Conservation (phyloP, 2,113 vertebrate species). For the Dendrocopos noguchii region DNA sequence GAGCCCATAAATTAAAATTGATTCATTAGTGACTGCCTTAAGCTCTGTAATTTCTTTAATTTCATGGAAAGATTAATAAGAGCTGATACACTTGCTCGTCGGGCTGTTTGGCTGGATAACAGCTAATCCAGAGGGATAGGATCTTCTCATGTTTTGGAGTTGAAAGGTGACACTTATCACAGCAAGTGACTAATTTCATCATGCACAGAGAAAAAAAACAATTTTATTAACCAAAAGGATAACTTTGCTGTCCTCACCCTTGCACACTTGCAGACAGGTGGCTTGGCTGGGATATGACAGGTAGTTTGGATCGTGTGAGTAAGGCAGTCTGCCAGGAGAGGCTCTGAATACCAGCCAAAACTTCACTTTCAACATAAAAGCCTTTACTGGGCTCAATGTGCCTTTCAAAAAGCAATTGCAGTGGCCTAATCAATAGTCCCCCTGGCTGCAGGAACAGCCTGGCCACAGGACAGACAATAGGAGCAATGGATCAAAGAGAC, state of each 20-base stretch:
- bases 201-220: neutral
- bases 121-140: slow-evolving; percentile 17
- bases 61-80: slow-evolving; percentile 57
- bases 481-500: neutral
- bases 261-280: neutral
- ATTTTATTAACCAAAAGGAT: neutral
- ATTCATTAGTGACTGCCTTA: slow-evolving; percentile 68
- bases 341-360: slow-evolving; percentile 32
- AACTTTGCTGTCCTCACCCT: neutral
- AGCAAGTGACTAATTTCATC: neutral
- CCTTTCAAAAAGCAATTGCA: slow-evolving; percentile 23
- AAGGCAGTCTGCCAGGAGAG: slow-evolving; percentile 1
- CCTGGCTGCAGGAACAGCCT: neutral
- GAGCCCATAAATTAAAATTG: slow-evolving; percentile 65
- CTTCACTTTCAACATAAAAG: slow-evolving; percentile 28
- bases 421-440: neutral
- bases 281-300: neutral
- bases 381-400: neutral
- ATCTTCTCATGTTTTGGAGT: neutral
- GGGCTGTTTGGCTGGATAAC: slow-evolving; percentile 15
- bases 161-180: neutral
- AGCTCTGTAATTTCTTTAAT: slow-evolving; percentile 49
- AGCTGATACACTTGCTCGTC: neutral
- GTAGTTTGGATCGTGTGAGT: neutral
- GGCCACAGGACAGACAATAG: neutral